phyloP scores from a whole-genome alignment of 2,113 vertebrate species.

The Anseranas semipalmata region DNA sequence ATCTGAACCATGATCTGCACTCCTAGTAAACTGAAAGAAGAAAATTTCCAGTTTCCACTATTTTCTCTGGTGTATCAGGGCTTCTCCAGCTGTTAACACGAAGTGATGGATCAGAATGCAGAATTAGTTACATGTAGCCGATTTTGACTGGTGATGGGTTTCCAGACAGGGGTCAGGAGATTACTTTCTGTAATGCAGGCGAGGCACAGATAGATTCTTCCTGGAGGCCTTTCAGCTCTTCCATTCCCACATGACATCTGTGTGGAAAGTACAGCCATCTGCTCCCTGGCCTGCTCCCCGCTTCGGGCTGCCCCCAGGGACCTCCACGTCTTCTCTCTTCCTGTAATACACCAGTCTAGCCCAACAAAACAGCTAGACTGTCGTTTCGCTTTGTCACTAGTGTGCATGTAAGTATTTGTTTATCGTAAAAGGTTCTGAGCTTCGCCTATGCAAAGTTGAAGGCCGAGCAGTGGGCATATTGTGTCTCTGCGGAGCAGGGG shows the following conservation, averaged over 20 bases:
- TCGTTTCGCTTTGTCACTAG: too few relatives aligned
- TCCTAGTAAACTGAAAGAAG: background rate
- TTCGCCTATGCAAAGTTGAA: background rate
- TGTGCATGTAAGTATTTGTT: background rate
- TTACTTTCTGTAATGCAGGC: background rate
- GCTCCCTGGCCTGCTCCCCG: background rate
- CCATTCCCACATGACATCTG: conserved; percentile 1
- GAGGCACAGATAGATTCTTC: conserved; percentile 8
- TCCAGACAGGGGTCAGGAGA: background rate
- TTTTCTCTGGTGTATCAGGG: background rate
- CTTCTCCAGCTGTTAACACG: background rate
- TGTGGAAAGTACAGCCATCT: conserved; percentile 34
- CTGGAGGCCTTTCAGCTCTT: conserved; percentile 12
- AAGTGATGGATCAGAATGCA: background rate
- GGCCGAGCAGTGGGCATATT: background rate
- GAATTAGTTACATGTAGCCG: background rate
- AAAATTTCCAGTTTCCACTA: background rate
- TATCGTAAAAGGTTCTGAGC: background rate
- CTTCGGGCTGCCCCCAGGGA: background rate
- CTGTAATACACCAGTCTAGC: background rate
- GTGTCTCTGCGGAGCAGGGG: background rate
- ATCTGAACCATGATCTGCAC: background rate
- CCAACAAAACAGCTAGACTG: background rate
- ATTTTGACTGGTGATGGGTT: background rate
- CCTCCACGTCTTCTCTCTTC: background rate